A percentile compares a stretch with the other conserved stretches of the same genome.
Evolutionary conservation across 2,888 invertebrate genomes (phyloP).

Genomic region (Drosophila kambysellisi): DNA sequence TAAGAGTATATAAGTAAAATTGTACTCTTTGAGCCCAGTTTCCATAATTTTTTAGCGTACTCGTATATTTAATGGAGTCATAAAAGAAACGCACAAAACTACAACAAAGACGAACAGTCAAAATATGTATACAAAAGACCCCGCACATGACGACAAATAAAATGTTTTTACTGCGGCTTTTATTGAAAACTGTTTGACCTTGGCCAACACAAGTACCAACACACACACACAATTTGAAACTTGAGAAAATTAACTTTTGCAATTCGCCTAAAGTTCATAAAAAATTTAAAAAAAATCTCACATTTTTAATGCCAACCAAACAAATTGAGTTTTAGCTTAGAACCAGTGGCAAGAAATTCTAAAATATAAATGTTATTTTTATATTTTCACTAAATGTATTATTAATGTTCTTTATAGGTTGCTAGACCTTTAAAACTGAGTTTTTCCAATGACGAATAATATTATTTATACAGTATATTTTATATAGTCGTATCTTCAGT

Average conservation of each 20-base stretch:
- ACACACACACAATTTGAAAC: slow-evolving; percentile 36
- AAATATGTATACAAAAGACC: slow-evolving; percentile 14
- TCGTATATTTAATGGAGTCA: slow-evolving; percentile 48
- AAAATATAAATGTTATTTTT: background rate
- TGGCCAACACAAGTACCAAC: slow-evolving; percentile 26
- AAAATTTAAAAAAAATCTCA: background rate
- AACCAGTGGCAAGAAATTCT: slow-evolving; percentile 15
- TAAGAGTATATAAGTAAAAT: background rate
- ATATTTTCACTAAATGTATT: background rate
- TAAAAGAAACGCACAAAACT: slow-evolving; percentile 33
- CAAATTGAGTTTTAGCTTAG: slow-evolving; percentile 15
- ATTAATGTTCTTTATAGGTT: background rate
- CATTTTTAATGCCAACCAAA: slow-evolving; percentile 23
- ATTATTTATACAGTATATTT: background rate
- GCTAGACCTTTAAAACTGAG: background rate
- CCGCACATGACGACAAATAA: slow-evolving; percentile 37
- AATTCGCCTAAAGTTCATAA: slow-evolving; percentile 34
- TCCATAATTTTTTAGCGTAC: slow-evolving; percentile 42
- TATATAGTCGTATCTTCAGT: background rate
- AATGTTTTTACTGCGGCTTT: slow-evolving; percentile 24
- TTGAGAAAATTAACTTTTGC: slow-evolving; percentile 42
- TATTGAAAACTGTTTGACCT: slow-evolving; percentile 55
- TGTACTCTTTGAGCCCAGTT: slow-evolving; percentile 1
- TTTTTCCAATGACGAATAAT: background rate
- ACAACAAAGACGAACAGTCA: background rate